Conservation (phyloP, 2,113 vertebrate species). For the Gnathonemus longibarbis region DNA sequence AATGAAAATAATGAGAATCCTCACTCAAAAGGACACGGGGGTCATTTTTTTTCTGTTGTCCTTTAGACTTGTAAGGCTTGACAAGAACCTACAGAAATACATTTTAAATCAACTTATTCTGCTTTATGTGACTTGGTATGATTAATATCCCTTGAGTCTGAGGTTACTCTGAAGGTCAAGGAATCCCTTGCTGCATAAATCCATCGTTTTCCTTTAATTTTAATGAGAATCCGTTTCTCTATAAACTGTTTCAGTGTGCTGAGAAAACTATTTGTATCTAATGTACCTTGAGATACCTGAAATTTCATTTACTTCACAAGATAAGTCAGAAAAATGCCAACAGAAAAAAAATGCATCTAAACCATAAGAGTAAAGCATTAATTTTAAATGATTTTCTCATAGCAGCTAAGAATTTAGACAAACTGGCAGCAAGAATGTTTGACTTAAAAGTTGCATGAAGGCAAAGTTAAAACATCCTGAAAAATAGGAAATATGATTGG, state of each 20-base stretch:
- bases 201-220: slow-evolving; percentile 8
- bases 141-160: slow-evolving; percentile 4
- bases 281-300: slow-evolving; percentile 29
- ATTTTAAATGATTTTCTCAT: not conserved
- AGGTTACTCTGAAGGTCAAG: not conserved
- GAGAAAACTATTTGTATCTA: slow-evolving; percentile 42
- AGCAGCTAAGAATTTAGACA: not conserved
- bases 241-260: not conserved
- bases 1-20: slow-evolving; percentile 1
- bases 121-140: not conserved
- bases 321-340: not conserved
- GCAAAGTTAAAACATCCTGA: not conserved
- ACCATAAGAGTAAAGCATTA: slow-evolving; percentile 11
- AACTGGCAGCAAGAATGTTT: not conserved
- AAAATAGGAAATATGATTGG: not conserved
- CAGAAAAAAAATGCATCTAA: slow-evolving; percentile 18
- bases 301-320: slow-evolving; percentile 49
- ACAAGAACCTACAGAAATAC: not conserved
- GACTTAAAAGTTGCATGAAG: not conserved
- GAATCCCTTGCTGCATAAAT: not conserved
- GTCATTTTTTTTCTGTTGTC: not conserved
- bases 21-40: not conserved
- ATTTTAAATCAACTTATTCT: not conserved
- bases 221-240: slow-evolving; percentile 2
- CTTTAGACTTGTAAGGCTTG: not conserved